Evolutionary conservation across 2,888 invertebrate species (phyloP).

Genomic region (Eupelmus urozonus): DNA sequence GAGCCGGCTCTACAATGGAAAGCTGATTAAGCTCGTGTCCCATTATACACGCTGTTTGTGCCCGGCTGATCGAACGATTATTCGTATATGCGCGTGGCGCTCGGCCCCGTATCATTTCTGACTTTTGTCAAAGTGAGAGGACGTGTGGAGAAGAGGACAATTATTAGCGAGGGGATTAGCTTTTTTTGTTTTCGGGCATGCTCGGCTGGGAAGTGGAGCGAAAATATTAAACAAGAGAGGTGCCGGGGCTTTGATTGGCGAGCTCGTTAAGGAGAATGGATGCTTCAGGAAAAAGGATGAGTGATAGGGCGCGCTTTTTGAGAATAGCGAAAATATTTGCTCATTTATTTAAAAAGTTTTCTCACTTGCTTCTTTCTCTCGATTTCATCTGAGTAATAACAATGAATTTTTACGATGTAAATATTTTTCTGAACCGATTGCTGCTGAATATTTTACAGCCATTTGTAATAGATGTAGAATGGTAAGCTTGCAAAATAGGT

Average conservation of each 20-base stretch:
- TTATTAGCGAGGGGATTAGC: background rate
- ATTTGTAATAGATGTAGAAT: no score
- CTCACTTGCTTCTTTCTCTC: no score
- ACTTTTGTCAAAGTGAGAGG: background rate
- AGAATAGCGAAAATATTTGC: no score
- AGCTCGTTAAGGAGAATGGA: background rate
- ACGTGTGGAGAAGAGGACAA: background rate
- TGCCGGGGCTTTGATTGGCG: background rate
- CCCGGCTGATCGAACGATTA: conserved; percentile 32
- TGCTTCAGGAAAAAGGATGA: no score
- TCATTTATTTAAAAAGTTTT: no score
- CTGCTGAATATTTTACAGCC: no score
- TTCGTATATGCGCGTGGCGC: background rate
- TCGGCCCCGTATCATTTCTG: background rate
- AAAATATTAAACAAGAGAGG: background rate
- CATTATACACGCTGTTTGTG: conserved; percentile 22
- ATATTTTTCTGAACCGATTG: no score
- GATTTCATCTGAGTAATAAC: no score
- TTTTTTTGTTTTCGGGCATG: background rate
- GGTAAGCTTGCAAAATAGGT: background rate
- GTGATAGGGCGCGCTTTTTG: no score
- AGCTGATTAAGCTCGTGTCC: conserved; percentile 65
- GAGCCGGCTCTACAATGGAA: conserved; percentile 61
- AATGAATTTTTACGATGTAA: no score
- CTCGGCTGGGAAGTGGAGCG: background rate